Evolutionary conservation across 2,113 vertebrate genomes (phyloP).

Genomic region (Oreocharis arfaki): DNA sequence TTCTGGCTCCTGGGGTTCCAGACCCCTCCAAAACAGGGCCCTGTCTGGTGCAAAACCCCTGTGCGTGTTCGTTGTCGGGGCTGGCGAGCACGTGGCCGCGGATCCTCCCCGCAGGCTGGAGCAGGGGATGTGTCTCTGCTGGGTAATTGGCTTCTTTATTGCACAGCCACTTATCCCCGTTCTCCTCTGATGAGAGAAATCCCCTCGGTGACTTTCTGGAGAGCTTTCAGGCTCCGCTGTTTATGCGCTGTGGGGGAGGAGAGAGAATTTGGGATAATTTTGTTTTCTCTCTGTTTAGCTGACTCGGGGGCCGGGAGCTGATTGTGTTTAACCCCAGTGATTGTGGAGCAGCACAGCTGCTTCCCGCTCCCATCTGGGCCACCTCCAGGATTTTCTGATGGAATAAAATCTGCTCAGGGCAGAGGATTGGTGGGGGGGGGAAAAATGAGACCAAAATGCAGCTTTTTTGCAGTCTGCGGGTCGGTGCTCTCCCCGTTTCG

Average conservation of each 20-base stretch:
- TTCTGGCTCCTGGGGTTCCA: neutral
- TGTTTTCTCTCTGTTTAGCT: slow-evolving; percentile 41
- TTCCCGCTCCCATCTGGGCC: neutral
- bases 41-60: neutral
- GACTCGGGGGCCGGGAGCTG: neutral
- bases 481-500: neutral
- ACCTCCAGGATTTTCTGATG: neutral
- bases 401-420: neutral
- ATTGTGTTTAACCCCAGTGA: neutral
- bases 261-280: slow-evolving; percentile 30
- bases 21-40: neutral
- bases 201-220: neutral
- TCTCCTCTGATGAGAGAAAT: slow-evolving; percentile 22
- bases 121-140: neutral
- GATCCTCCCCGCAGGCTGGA: neutral
- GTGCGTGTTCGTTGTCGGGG: fast-evolving
- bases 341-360: slow-evolving; percentile 7
- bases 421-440: neutral
- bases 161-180: neutral
- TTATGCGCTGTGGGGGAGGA: slow-evolving; percentile 14
- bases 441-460: neutral
- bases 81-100: neutral
- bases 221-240: slow-evolving; percentile 28
- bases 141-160: slow-evolving; percentile 26
- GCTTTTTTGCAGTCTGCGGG: neutral